Evolutionary conservation across 2,797 vertebrate species (phyloP).

Genomic region (Clarias platycephalus): DNA sequence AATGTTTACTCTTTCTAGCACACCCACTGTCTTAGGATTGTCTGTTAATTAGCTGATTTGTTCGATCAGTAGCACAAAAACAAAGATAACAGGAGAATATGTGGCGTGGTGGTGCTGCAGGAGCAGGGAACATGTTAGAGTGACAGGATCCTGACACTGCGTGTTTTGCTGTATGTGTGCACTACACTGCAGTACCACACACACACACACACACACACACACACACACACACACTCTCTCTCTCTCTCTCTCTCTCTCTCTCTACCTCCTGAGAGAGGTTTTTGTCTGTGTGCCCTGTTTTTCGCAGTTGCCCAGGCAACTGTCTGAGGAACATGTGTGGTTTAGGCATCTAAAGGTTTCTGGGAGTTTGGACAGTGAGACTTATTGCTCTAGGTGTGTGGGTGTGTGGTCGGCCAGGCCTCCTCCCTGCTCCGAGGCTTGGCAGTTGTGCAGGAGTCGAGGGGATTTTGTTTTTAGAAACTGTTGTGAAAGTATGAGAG

Average conservation of each 20-base stretch:
- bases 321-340: constrained; percentile 39
- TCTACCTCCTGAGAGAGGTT: constrained; percentile 17
- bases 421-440: constrained; percentile 1
- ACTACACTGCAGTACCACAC: neutral
- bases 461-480: constrained; percentile 17
- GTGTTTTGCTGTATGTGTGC: constrained; percentile 2
- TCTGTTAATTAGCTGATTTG: constrained; percentile 1
- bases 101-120: neutral
- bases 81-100: neutral
- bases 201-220: neutral
- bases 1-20: neutral
- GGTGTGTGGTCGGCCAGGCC: constrained; percentile 23
- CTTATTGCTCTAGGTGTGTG: constrained; percentile 23
- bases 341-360: constrained; percentile 29
- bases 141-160: constrained; percentile 9
- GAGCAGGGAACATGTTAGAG: neutral
- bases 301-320: constrained; percentile 38
- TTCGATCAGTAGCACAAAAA: neutral
- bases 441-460: neutral
- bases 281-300: constrained; percentile 7
- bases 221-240: too few relatives aligned
- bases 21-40: neutral
- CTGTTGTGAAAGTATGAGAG: neutral
- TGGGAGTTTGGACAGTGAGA: constrained; percentile 15
- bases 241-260: neutral